phyloP scores from a whole-genome alignment of 2,113 vertebrate species.

The Pelodiscus sinensis region DNA sequence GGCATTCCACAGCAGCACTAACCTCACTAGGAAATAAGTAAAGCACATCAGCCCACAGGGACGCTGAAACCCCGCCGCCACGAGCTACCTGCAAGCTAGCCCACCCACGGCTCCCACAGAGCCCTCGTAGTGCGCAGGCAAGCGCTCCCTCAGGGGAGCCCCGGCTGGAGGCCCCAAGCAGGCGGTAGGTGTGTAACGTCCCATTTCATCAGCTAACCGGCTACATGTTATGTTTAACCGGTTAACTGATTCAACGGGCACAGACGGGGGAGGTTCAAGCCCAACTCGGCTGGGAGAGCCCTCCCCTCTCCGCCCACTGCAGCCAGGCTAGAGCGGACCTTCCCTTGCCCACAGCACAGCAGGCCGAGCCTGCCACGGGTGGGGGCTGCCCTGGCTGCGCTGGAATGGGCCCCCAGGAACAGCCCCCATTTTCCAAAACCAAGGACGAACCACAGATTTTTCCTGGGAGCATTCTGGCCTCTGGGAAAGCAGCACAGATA shows the following conservation, averaged over 20 bases:
- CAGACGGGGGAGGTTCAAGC: too few relatives aligned
- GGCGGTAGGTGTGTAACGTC: too few relatives aligned
- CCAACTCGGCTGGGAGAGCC: too few relatives aligned
- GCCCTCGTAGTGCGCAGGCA: background rate
- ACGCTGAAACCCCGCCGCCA: fast-evolving
- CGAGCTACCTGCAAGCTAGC: background rate
- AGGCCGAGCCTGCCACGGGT: too few relatives aligned
- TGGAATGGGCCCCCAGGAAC: background rate
- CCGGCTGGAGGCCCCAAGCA: too few relatives aligned
- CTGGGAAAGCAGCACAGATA: background rate
- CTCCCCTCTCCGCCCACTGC: too few relatives aligned
- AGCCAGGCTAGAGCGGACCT: too few relatives aligned
- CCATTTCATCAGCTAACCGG: too few relatives aligned
- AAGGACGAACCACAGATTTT: too few relatives aligned
- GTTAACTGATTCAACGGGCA: too few relatives aligned
- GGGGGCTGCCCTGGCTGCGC: background rate
- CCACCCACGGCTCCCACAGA: background rate
- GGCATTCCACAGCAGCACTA: background rate
- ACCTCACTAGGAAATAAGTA: fast-evolving
- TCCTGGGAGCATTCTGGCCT: background rate
- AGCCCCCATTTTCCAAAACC: background rate
- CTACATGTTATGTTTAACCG: too few relatives aligned
- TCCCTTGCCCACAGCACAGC: too few relatives aligned
- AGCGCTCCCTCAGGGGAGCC: background rate
- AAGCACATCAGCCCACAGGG: fast-evolving